These are phyloP conservation scores for Oscheius onirici DNA, from an alignment of 2,888 invertebrate genomes.

Conservation along the genomic window DNA sequence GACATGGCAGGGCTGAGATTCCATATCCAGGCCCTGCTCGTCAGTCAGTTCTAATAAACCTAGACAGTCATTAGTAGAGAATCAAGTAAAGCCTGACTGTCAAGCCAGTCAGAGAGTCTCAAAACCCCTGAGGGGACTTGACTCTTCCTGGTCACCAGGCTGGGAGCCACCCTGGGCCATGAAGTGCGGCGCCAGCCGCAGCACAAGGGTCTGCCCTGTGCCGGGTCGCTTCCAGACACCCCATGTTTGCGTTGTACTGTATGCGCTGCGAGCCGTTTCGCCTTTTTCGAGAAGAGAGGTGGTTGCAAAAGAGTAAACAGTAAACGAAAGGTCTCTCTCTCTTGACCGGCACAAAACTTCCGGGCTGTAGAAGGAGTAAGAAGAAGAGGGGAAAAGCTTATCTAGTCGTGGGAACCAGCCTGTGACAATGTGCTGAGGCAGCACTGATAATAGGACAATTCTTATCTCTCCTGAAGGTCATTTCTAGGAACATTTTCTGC, in stretches of 20 bases:
- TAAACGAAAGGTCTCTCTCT: neutral
- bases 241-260: conserved; percentile 34
- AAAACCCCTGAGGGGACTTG: no score
- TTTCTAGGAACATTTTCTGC: no score
- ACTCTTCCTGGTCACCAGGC: neutral
- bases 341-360: neutral
- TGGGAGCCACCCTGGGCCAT: neutral
- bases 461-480: neutral
- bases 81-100: no score
- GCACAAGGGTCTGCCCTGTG: conserved; percentile 25
- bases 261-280: conserved; percentile 32
- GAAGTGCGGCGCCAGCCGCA: conserved; percentile 23
- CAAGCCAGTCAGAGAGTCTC: no score
- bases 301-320: conserved; percentile 31
- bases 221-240: conserved; percentile 34
- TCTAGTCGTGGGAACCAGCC: conserved; percentile 16
- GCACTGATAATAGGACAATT: conserved; percentile 27
- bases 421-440: conserved; percentile 31
- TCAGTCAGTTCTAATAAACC: no score
- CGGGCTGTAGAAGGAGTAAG: neutral
- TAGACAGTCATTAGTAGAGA: no score
- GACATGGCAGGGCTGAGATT: no score
- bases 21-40: no score
- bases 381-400: neutral
- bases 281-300: conserved; percentile 28